A percentile compares a stretch with the other conserved stretches of the same genome.
These are phyloP conservation scores for Leucopsar rothschildi DNA, from an alignment of 2,113 vertebrate species.

Conservation along the genomic window DNA sequence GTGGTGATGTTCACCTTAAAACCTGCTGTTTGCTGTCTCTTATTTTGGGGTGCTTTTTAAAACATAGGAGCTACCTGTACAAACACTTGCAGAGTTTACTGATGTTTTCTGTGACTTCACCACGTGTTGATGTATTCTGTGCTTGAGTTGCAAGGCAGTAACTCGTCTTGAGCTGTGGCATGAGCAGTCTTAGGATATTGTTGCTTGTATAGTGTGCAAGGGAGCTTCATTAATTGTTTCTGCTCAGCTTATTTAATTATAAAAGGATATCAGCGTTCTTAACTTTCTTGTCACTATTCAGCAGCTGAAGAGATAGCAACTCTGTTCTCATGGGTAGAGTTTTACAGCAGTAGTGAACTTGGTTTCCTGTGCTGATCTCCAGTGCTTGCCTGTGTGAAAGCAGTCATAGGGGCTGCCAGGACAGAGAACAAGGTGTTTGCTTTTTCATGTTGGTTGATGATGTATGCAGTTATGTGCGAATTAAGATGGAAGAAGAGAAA, in stretches of 20 bases:
- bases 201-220: not conserved
- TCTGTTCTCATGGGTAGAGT: not conserved
- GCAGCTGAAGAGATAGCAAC: not conserved
- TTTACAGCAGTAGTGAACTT: not conserved
- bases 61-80: not conserved
- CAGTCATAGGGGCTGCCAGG: not conserved
- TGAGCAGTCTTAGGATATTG: not conserved
- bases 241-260: not conserved
- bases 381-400: not conserved
- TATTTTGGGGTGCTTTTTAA: not conserved
- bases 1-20: not conserved
- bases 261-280: not conserved
- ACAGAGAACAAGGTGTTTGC: not conserved
- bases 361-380: not conserved
- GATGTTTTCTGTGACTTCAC: not conserved
- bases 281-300: not conserved
- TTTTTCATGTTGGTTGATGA: not conserved
- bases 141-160: not conserved
- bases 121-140: fast-evolving
- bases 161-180: not conserved
- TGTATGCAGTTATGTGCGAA: not conserved
- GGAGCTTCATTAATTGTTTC: not conserved
- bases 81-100: not conserved
- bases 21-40: not conserved
- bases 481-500: slow-evolving; percentile 6